These are phyloP conservation scores for Takifugu rubripes DNA, from an alignment of 2,797 vertebrate genomes.

Conservation along the genomic window DNA sequence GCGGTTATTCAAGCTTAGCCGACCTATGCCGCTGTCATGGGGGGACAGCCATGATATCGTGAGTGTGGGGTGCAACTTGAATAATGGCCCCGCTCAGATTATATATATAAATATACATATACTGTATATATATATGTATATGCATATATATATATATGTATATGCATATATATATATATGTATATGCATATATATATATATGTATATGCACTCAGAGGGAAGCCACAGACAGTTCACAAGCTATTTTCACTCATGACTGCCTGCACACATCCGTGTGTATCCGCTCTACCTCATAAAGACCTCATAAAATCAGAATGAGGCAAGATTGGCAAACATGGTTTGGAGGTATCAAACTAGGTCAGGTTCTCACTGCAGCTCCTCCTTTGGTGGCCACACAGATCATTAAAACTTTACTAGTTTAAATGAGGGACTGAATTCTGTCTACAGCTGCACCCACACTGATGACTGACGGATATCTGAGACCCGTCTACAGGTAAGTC, in stretches of 20 bases:
- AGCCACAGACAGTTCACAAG: slow-evolving; percentile 53
- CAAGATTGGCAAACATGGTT: neutral
- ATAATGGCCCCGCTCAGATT: slow-evolving; percentile 44
- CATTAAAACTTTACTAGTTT: too few species aligned
- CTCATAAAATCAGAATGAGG: slow-evolving; percentile 37
- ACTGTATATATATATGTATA: too few species aligned
- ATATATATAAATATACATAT: too few species aligned
- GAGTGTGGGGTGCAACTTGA: slow-evolving; percentile 58
- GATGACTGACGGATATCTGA: neutral
- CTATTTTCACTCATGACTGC: slow-evolving; percentile 48
- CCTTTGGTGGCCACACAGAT: neutral
- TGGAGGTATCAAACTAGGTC: too few species aligned
- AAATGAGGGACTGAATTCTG: neutral
- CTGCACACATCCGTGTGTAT: slow-evolving; percentile 15
- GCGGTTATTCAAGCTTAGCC: slow-evolving; percentile 52
- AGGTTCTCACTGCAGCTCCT: neutral
- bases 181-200: too few species aligned
- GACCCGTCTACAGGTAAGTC: neutral
- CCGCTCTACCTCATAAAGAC: slow-evolving; percentile 45
- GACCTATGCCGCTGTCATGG: slow-evolving; percentile 61
- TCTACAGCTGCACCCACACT: neutral
- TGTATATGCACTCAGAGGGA: slow-evolving; percentile 48
- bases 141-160: too few species aligned
- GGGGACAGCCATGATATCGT: slow-evolving; percentile 59
- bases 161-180: slow-evolving; percentile 2